Percentiles rank a stretch among this genome's conserved stretches.
Conservation (phyloP, 2,797 vertebrate species). For the Crypturellus tataupa region DNA sequence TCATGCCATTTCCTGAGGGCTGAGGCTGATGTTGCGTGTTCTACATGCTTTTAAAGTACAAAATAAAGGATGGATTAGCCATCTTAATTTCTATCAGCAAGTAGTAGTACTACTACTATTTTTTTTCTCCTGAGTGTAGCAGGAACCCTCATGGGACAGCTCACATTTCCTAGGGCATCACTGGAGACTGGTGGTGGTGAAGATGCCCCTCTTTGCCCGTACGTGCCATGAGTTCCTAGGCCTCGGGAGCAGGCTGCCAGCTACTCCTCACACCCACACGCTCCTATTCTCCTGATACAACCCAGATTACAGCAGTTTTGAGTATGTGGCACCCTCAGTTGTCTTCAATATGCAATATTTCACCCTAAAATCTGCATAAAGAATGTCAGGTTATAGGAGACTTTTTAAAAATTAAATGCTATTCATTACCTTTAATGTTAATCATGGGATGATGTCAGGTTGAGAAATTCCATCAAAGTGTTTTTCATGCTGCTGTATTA, state of each 20-base stretch:
- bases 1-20: not conserved
- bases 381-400: not conserved
- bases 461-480: not conserved
- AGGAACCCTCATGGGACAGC: not conserved
- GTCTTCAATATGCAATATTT: not conserved
- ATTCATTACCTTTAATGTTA: not conserved
- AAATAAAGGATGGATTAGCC: not conserved
- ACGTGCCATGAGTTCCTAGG: rapidly evolving
- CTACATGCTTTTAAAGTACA: not conserved
- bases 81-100: not conserved
- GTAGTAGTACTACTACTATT: not conserved
- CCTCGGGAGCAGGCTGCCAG: not conserved
- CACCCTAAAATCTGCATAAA: not conserved
- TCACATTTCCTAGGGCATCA: not conserved
- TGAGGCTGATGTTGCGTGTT: not conserved
- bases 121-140: not conserved
- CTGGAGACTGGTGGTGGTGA: not conserved
- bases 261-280: not conserved
- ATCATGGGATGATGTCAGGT: not conserved
- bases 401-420: not conserved
- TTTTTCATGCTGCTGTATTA: not conserved
- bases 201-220: not conserved
- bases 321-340: not conserved
- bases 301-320: not conserved
- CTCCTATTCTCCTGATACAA: not conserved